phyloP scores from a whole-genome alignment of 2,797 vertebrate genomes.

The Momotus momota region DNA sequence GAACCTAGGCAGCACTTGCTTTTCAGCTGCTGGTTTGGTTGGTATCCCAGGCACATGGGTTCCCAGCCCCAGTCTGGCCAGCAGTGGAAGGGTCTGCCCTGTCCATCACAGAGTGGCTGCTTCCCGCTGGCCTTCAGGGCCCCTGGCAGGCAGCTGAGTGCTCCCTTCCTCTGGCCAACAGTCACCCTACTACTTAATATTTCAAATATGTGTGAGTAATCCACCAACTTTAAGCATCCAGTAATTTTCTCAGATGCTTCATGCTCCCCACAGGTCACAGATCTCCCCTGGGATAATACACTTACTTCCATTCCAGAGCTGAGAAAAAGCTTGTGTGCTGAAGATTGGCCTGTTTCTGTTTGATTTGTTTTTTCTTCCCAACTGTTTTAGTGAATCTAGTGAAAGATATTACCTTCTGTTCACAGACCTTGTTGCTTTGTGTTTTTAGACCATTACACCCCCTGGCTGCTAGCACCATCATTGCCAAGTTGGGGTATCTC shows the following conservation, averaged over 20 bases:
- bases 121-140: neutral
- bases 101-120: rapidly evolving
- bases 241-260: neutral
- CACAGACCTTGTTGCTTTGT: neutral
- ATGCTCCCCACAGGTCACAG: rapidly evolving
- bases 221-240: neutral
- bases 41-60: rapidly evolving
- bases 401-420: neutral
- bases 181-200: neutral
- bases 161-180: neutral
- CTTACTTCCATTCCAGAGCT: neutral
- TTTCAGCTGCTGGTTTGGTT: neutral
- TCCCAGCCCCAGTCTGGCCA: neutral
- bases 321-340: neutral
- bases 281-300: neutral
- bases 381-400: neutral
- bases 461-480: rapidly evolving
- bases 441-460: neutral
- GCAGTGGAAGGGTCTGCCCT: neutral
- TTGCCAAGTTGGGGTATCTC: neutral
- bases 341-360: neutral
- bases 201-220: neutral
- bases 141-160: neutral
- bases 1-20: neutral
- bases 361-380: neutral